Evolutionary conservation across 2,888 invertebrate species (phyloP).

Genomic region (Baronia brevicornis): DNA sequence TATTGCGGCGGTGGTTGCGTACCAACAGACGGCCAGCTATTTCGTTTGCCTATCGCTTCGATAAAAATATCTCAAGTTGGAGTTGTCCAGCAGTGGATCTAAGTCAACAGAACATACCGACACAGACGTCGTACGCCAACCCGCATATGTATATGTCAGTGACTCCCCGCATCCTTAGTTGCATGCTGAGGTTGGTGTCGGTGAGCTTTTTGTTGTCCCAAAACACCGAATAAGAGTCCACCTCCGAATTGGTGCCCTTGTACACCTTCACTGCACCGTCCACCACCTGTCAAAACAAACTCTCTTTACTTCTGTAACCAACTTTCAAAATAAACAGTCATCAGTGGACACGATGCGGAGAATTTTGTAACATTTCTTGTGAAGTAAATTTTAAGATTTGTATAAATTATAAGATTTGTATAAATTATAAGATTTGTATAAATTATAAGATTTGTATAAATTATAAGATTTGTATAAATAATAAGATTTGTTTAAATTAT

Average conservation of each 20-base stretch:
- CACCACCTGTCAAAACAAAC: slow-evolving; percentile 74
- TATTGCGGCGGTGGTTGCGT: background rate
- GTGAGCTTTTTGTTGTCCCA: slow-evolving; percentile 97
- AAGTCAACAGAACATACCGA: slow-evolving; percentile 72
- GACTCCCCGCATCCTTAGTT: slow-evolving; percentile 85
- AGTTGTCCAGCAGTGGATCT: background rate
- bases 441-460: too few species aligned
- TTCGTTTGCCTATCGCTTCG: background rate
- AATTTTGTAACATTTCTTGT: too few species aligned
- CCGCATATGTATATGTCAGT: slow-evolving; percentile 97
- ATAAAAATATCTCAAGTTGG: background rate
- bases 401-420: too few species aligned
- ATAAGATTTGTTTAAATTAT: too few species aligned
- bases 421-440: too few species aligned
- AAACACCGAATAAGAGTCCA: slow-evolving; percentile 98
- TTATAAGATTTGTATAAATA: too few species aligned
- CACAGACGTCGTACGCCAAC: slow-evolving; percentile 96
- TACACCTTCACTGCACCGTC: slow-evolving; percentile 87
- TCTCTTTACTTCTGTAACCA: too few species aligned
- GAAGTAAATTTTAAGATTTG: too few species aligned
- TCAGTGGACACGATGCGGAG: too few species aligned
- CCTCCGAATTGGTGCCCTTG: slow-evolving; percentile 94
- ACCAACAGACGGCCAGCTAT: background rate
- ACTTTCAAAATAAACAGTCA: too few species aligned
- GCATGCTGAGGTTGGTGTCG: slow-evolving; percentile 88